Conservation (phyloP, 2,888 invertebrate genomes). For the Amphipoea lucens region DNA sequence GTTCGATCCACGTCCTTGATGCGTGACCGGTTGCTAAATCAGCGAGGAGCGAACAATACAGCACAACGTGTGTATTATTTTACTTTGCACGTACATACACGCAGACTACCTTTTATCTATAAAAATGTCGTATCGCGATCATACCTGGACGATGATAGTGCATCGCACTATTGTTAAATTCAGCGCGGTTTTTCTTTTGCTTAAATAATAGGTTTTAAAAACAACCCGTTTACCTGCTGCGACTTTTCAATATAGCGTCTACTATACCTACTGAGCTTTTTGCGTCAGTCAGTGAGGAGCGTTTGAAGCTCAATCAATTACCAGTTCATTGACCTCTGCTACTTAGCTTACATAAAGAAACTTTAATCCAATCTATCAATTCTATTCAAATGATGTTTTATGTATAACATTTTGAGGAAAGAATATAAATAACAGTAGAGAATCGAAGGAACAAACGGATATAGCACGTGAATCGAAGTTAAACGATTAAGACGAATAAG, state of each 20-base stretch:
- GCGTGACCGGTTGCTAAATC: conserved; percentile 85
- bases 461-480: conserved; percentile 74
- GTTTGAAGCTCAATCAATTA: conserved; percentile 40
- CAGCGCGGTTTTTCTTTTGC: conserved; percentile 20
- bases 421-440: conserved; percentile 60
- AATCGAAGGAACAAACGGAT: conserved; percentile 65
- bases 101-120: conserved; percentile 68
- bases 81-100: conserved; percentile 80
- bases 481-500: conserved; percentile 79
- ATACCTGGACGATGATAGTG: conserved; percentile 44
- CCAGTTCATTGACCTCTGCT: conserved; percentile 47
- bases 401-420: conserved; percentile 61
- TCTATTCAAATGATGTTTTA: conserved; percentile 49
- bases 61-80: conserved; percentile 75
- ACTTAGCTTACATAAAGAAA: conserved; percentile 50
- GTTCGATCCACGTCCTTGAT: conserved; percentile 87
- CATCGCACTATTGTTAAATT: conserved; percentile 53
- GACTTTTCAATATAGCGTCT: conserved; percentile 2
- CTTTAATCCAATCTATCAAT: conserved; percentile 45
- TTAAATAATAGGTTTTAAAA: conserved; percentile 12
- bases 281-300: background rate
- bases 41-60: conserved; percentile 75
- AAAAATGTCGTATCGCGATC: conserved; percentile 62
- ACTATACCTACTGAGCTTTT: conserved; percentile 9
- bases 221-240: background rate